Evolutionary conservation across 2,797 vertebrate species (phyloP).

Genomic region (Pangasius mekongensis): DNA sequence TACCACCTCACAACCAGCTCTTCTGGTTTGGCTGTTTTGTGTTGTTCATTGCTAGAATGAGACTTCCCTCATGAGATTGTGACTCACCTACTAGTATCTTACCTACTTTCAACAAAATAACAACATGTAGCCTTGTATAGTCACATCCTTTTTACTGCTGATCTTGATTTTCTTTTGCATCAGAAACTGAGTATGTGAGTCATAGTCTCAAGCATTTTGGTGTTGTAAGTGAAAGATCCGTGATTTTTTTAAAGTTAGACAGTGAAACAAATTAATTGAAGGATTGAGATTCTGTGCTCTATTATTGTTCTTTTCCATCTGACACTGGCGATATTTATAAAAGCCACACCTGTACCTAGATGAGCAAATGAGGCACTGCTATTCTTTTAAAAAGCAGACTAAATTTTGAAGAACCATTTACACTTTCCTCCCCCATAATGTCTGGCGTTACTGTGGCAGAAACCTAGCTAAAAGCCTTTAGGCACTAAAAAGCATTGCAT

Average conservation of each 20-base stretch:
- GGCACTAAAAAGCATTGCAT: neutral
- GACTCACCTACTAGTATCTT: slow-evolving; percentile 33
- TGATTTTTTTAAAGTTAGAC: neutral
- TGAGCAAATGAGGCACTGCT: neutral
- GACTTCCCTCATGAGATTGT: slow-evolving; percentile 11
- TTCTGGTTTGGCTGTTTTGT: slow-evolving; percentile 49
- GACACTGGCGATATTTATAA: neutral
- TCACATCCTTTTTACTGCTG: neutral
- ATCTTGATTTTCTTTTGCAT: neutral
- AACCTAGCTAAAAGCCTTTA: slow-evolving; percentile 1
- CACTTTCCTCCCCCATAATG: too few species aligned
- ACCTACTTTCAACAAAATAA: neutral
- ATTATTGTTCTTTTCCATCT: neutral
- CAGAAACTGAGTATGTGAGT: neutral
- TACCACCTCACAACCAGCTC: slow-evolving; percentile 31
- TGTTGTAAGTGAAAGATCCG: neutral
- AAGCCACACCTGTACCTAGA: neutral
- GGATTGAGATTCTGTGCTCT: neutral
- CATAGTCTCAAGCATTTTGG: neutral
- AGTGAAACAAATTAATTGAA: neutral
- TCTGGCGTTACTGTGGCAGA: neutral
- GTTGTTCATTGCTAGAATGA: neutral
- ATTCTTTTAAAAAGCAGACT: neutral
- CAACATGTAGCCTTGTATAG: slow-evolving; percentile 17
- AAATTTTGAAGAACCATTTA: neutral